Conservation (phyloP, 2,113 vertebrate genomes). For the Synodontis membranacea region DNA sequence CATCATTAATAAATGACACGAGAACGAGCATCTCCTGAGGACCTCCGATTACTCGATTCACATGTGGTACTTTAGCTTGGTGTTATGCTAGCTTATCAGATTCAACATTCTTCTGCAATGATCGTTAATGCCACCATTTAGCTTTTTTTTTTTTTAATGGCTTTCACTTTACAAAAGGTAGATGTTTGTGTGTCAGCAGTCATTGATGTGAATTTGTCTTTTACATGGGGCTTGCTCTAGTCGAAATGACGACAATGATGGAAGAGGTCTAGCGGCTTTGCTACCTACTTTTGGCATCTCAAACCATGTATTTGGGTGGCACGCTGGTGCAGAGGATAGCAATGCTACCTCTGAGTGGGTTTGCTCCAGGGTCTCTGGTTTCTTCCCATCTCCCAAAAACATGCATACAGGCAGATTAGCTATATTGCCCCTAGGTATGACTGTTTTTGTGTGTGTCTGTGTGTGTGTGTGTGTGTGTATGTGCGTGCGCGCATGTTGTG, state of each 20-base stretch:
- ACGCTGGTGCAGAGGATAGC: background rate
- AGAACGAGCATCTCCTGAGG: conserved; percentile 37
- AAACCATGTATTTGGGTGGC: background rate
- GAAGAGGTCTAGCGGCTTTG: background rate
- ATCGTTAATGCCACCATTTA: background rate
- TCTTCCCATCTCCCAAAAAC: background rate
- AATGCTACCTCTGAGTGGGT: background rate
- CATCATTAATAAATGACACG: background rate
- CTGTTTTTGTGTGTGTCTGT: background rate
- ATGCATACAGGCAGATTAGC: background rate
- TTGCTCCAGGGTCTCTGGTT: background rate
- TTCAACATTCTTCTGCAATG: background rate
- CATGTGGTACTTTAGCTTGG: conserved; percentile 12
- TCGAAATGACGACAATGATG: background rate
- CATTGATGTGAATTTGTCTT: background rate
- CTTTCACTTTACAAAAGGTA: conserved; percentile 10
- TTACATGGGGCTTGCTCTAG: background rate
- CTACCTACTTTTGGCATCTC: background rate
- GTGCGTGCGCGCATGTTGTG: background rate
- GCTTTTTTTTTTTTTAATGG: background rate
- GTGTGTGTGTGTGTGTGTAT: background rate
- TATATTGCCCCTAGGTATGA: background rate
- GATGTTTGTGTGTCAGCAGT: conserved; percentile 15
- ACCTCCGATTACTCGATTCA: background rate
- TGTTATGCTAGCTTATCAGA: conserved; percentile 3